phyloP scores from a whole-genome alignment of 2,888 invertebrate genomes.

The Caenorhabditis japonica region DNA sequence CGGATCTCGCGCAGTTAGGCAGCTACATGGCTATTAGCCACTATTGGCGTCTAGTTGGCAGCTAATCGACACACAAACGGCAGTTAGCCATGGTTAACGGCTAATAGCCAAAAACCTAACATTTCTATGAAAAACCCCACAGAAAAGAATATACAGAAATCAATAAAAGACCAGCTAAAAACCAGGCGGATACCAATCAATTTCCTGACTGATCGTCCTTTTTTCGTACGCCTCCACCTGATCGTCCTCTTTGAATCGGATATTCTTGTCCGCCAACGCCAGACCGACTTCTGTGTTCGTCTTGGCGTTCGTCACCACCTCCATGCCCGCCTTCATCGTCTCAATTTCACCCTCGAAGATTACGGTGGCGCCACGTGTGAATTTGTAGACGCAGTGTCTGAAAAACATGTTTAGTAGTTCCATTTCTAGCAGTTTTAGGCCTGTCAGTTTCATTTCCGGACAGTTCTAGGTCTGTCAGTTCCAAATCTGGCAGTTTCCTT shows the following conservation, averaged over 20 bases:
- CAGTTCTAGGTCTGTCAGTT: too few relatives aligned
- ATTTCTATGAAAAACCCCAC: slow-evolving; percentile 6
- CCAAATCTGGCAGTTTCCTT: too few relatives aligned
- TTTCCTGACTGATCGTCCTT: slow-evolving; percentile 83
- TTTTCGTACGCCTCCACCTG: slow-evolving; percentile 85
- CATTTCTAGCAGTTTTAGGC: too few relatives aligned
- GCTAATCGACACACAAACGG: too few relatives aligned
- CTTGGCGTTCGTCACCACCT: slow-evolving; percentile 62
- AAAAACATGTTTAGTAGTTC: too few relatives aligned
- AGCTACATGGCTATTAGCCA: too few relatives aligned
- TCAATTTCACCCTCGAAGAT: slow-evolving; percentile 72
- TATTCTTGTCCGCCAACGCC: slow-evolving; percentile 59
- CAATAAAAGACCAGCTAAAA: slow-evolving; percentile 57
- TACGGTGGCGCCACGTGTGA: slow-evolving; percentile 56
- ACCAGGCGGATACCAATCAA: slow-evolving; percentile 80
- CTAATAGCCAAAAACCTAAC: slow-evolving; percentile 9
- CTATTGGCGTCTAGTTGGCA: too few relatives aligned
- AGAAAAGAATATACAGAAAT: slow-evolving; percentile 24
- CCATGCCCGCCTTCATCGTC: slow-evolving; percentile 72
- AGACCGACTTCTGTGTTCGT: slow-evolving; percentile 67
- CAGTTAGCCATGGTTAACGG: too few relatives aligned
- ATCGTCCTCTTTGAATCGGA: slow-evolving; percentile 82
- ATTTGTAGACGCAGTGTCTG: slow-evolving; percentile 63
- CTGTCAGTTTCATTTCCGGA: too few relatives aligned
- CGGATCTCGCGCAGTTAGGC: too few relatives aligned